Percentiles rank a stretch among this genome's conserved stretches.
These are phyloP conservation scores for Colletes latitarsis DNA, from an alignment of 1,140 invertebrate species.

Conservation along the genomic window DNA sequence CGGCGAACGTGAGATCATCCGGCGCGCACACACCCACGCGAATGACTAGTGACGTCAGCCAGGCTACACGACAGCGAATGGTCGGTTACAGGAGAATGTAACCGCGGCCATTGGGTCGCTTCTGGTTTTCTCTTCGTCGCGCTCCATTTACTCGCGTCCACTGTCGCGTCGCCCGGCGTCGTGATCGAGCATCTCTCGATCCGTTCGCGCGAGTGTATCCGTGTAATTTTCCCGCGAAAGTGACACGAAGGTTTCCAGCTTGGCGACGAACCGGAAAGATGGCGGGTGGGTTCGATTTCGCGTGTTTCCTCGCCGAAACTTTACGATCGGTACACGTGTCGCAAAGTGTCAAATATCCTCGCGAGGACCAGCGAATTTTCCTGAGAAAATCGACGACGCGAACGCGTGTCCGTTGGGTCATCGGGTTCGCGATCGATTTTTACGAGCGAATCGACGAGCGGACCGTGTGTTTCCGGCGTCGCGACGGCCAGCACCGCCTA, in stretches of 20 bases:
- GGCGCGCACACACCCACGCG: constrained; percentile 52
- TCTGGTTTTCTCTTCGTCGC: constrained; percentile 57
- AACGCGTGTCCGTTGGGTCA: background rate
- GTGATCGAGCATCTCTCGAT: constrained; percentile 17
- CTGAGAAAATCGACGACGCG: background rate
- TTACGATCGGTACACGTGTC: constrained; percentile 29
- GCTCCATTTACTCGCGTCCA: constrained; percentile 52
- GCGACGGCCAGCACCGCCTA: background rate
- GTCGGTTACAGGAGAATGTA: constrained; percentile 44
- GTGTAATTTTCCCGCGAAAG: constrained; percentile 4
- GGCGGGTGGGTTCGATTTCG: constrained; percentile 23
- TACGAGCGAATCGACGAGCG: background rate
- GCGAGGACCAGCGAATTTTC: background rate
- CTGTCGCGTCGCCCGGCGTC: constrained; percentile 29
- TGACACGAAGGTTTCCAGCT: background rate
- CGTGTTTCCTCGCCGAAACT: background rate
- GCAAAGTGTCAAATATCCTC: background rate
- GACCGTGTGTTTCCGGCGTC: constrained; percentile 24
- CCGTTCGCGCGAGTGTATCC: constrained; percentile 23
- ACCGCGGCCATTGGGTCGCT: constrained; percentile 54
- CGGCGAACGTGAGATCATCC: constrained; percentile 60
- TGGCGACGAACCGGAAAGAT: background rate
- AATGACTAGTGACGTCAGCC: constrained; percentile 50
- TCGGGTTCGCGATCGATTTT: background rate
- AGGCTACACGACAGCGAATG: constrained; percentile 25